A percentile compares a stretch with the other conserved stretches of the same genome.
phyloP scores from a whole-genome alignment of 2,888 invertebrate species.

The Cistogaster globosa region DNA sequence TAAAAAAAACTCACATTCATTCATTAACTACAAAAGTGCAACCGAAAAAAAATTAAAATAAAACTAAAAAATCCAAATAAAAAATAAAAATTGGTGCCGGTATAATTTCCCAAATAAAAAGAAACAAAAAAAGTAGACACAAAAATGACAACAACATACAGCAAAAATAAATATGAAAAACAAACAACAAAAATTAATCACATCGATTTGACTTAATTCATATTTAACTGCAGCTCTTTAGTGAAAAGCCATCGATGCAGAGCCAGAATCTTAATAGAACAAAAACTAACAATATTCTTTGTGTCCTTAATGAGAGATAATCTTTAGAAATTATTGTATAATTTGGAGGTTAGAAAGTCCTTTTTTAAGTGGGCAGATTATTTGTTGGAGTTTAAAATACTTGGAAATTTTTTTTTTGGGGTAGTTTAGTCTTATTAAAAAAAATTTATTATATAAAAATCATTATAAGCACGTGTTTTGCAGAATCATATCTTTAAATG shows the following conservation, averaged over 20 bases:
- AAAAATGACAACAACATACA: slow-evolving; percentile 28
- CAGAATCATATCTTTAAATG: too few species aligned
- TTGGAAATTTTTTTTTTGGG: too few species aligned
- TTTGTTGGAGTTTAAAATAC: too few species aligned
- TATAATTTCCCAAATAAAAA: slow-evolving; percentile 63
- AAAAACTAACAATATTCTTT: background rate
- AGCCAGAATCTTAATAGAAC: slow-evolving; percentile 19
- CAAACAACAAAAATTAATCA: slow-evolving; percentile 78
- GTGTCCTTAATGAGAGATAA: background rate
- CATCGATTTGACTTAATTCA: slow-evolving; percentile 80
- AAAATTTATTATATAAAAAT: too few species aligned
- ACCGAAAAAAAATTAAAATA: slow-evolving; percentile 52
- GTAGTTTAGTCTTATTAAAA: too few species aligned
- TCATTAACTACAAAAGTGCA: slow-evolving; percentile 66
- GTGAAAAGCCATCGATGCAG: slow-evolving; percentile 9
- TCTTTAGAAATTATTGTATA: too few species aligned
- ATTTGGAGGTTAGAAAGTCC: too few species aligned
- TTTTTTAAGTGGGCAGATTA: too few species aligned
- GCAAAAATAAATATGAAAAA: slow-evolving; percentile 63
- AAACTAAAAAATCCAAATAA: slow-evolving; percentile 66
- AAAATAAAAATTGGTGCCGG: slow-evolving; percentile 50
- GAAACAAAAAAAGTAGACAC: slow-evolving; percentile 33
- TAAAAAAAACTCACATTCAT: slow-evolving; percentile 55
- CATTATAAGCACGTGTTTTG: too few species aligned
- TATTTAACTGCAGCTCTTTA: slow-evolving; percentile 77